Evolutionary conservation across 2,113 vertebrate genomes (phyloP).

Genomic region (Todiramphus chloris): DNA sequence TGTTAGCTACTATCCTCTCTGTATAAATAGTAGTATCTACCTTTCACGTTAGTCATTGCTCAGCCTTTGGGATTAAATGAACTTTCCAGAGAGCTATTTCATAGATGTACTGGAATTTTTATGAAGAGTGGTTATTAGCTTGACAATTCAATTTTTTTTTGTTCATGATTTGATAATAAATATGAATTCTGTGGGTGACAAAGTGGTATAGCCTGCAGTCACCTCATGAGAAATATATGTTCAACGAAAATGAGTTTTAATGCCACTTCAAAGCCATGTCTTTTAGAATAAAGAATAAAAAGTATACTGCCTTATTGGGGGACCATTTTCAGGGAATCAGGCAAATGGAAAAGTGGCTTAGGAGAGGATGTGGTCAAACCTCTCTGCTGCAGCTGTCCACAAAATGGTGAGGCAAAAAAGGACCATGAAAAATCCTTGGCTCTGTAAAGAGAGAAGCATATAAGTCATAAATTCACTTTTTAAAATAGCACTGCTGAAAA

Average conservation of each 20-base stretch:
- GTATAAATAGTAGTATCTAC: background rate
- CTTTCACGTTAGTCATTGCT: background rate
- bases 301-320: rapidly evolving
- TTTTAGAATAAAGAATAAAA: background rate
- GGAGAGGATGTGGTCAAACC: background rate
- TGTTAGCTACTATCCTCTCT: background rate
- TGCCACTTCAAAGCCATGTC: background rate
- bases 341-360: background rate
- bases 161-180: background rate
- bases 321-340: background rate
- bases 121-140: background rate
- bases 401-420: background rate
- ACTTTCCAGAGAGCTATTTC: background rate
- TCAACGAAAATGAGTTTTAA: background rate
- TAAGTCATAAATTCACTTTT: background rate
- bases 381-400: background rate
- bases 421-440: background rate
- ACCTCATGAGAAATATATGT: background rate
- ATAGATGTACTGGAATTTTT: background rate
- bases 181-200: background rate
- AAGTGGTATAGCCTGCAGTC: background rate
- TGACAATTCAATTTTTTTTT: background rate
- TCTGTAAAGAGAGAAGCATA: background rate
- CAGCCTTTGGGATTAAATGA: background rate
- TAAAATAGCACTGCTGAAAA: background rate